These are phyloP conservation scores for Hippoglossus hippoglossus DNA, from an alignment of 2,797 vertebrate genomes.

Conservation along the genomic window DNA sequence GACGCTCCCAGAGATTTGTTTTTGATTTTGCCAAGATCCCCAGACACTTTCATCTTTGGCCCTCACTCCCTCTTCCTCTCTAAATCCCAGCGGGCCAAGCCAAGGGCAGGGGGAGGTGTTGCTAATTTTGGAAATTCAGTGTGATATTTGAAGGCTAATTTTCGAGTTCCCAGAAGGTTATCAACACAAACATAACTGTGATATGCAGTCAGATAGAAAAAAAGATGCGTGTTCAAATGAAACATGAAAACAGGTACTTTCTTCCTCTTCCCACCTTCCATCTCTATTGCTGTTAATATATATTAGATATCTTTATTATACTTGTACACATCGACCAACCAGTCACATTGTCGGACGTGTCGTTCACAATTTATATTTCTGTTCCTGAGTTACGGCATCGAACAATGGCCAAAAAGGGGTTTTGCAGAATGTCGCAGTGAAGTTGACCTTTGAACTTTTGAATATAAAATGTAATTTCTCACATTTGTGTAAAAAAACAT, in stretches of 20 bases:
- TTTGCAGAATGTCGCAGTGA: not conserved
- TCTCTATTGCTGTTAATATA: no score
- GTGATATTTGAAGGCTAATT: slow-evolving; percentile 74
- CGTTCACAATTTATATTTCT: not conserved
- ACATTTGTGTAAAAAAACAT: no score
- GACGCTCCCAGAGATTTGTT: slow-evolving; percentile 91
- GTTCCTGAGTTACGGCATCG: not conserved
- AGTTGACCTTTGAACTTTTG: not conserved
- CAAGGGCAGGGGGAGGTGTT: slow-evolving; percentile 30
- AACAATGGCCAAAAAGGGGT: not conserved
- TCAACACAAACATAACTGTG: slow-evolving; percentile 55
- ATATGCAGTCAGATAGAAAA: slow-evolving; percentile 36
- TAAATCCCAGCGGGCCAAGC: slow-evolving; percentile 47
- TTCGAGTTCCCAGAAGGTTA: slow-evolving; percentile 48
- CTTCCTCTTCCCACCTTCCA: no score
- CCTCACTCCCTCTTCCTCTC: slow-evolving; percentile 50
- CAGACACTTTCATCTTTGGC: slow-evolving; percentile 89
- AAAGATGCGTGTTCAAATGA: slow-evolving; percentile 13
- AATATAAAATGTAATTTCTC: no score
- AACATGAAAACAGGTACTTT: not conserved
- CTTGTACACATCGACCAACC: not conserved
- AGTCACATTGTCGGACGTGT: not conserved
- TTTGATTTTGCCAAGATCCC: slow-evolving; percentile 88
- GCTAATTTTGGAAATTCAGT: slow-evolving; percentile 65
- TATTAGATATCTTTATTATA: no score